Evolutionary conservation across 2,113 vertebrate species (phyloP).

Genomic region (Ariopsis seemanni): DNA sequence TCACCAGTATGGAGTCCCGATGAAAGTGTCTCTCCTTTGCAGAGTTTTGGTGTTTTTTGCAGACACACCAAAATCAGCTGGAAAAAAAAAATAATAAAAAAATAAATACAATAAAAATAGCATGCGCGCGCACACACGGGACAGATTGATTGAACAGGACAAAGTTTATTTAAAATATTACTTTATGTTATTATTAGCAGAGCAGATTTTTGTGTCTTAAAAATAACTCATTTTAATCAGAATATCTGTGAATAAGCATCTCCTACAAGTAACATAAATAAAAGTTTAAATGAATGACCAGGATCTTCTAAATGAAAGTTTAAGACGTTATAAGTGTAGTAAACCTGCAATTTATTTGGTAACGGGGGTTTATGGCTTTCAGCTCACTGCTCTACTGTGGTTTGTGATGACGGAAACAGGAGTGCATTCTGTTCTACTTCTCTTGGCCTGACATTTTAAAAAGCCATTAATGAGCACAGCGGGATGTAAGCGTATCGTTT

Average conservation of each 20-base stretch:
- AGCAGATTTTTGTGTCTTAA: not conserved
- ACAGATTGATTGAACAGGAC: not conserved
- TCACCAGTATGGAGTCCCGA: slow-evolving; percentile 97
- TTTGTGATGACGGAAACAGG: not conserved
- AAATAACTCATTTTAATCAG: not conserved
- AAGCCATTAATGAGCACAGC: slow-evolving; percentile 25
- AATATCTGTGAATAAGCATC: not conserved
- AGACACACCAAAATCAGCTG: slow-evolving; percentile 97
- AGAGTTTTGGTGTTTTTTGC: slow-evolving; percentile 93
- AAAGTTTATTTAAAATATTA: not conserved
- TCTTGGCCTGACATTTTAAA: slow-evolving; percentile 46
- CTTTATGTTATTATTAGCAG: not conserved
- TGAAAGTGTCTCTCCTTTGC: slow-evolving; percentile 93
- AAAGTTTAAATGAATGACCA: not conserved
- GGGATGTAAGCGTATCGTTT: not conserved
- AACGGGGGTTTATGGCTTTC: not conserved
- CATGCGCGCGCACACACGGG: no score
- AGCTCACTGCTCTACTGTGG: not conserved
- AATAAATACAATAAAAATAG: not conserved
- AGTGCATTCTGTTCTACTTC: not conserved
- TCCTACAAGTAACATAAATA: not conserved
- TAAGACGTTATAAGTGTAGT: not conserved
- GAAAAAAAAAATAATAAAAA: slow-evolving; percentile 44
- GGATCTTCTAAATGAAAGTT: not conserved
- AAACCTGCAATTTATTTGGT: no score